Evolutionary conservation across 2,888 invertebrate genomes (phyloP).

Genomic region (Agriopis leucophaearia): DNA sequence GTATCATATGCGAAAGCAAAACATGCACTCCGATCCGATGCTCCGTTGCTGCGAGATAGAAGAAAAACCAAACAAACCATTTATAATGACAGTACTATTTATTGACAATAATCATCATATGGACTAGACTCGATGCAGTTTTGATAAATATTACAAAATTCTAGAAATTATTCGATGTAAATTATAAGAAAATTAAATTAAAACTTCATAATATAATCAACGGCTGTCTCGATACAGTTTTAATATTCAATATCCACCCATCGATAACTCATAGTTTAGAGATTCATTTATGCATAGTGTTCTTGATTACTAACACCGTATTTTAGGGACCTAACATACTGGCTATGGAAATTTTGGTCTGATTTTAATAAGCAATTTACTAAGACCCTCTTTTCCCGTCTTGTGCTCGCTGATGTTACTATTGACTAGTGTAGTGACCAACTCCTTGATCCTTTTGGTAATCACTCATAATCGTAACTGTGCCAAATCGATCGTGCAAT

Average conservation of each 20-base stretch:
- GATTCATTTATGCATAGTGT: slow-evolving; percentile 77
- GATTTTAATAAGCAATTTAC: background rate
- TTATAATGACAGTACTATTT: background rate
- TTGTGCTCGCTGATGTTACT: too few species aligned
- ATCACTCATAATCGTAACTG: too few species aligned
- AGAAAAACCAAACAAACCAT: too few species aligned
- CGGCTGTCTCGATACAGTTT: slow-evolving; percentile 42
- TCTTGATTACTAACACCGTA: slow-evolving; percentile 55
- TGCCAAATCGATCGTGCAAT: too few species aligned
- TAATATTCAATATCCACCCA: slow-evolving; percentile 65
- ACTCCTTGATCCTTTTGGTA: too few species aligned
- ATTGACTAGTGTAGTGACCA: too few species aligned
- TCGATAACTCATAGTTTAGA: slow-evolving; percentile 67
- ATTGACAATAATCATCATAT: background rate
- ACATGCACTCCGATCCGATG: too few species aligned
- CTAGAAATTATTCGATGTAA: slow-evolving; percentile 10
- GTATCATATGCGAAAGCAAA: too few species aligned
- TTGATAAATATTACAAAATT: slow-evolving; percentile 7
- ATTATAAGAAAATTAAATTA: slow-evolving; percentile 36
- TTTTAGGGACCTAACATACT: slow-evolving; percentile 20
- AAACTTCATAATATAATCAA: slow-evolving; percentile 34
- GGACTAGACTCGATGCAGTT: background rate
- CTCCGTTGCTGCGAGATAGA: too few species aligned
- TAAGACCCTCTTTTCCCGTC: background rate
- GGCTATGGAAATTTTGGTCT: background rate